Evolutionary conservation across 2,797 vertebrate genomes (phyloP).

Genomic region (Smutsia temminckii): DNA sequence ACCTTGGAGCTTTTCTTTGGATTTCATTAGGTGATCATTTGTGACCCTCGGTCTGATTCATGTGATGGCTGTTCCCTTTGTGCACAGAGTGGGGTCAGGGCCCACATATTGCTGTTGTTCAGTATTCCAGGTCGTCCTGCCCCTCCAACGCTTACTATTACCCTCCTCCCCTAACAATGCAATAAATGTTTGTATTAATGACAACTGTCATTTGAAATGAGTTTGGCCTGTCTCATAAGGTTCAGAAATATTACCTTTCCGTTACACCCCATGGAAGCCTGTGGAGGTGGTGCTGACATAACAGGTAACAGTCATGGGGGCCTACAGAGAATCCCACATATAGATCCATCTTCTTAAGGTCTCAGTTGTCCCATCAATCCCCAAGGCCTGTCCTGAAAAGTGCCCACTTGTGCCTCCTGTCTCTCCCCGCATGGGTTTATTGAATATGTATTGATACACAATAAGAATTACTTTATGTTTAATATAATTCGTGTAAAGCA

Average conservation of each 20-base stretch:
- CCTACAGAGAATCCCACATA: neutral
- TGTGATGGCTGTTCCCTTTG: neutral
- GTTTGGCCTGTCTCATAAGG: neutral
- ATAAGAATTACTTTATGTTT: neutral
- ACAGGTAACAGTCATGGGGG: neutral
- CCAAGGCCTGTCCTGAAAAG: neutral
- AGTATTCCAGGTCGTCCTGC: neutral
- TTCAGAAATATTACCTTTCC: neutral
- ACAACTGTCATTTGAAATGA: slow-evolving; percentile 8
- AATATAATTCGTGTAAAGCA: neutral
- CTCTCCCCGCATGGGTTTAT: neutral
- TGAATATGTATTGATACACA: neutral
- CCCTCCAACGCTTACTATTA: neutral
- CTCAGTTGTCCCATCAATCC: neutral
- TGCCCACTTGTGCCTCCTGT: neutral
- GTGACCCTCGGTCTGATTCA: neutral
- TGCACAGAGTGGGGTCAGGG: neutral
- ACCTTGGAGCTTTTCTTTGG: neutral
- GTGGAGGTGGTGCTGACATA: neutral
- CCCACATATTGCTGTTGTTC: neutral
- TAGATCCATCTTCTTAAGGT: neutral
- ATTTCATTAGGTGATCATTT: slow-evolving; percentile 33
- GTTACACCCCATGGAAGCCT: neutral
- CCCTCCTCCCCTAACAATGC: neutral
- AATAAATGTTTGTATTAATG: neutral